These are phyloP conservation scores for Balearica regulorum DNA, from an alignment of 2,797 vertebrate species.

Conservation along the genomic window DNA sequence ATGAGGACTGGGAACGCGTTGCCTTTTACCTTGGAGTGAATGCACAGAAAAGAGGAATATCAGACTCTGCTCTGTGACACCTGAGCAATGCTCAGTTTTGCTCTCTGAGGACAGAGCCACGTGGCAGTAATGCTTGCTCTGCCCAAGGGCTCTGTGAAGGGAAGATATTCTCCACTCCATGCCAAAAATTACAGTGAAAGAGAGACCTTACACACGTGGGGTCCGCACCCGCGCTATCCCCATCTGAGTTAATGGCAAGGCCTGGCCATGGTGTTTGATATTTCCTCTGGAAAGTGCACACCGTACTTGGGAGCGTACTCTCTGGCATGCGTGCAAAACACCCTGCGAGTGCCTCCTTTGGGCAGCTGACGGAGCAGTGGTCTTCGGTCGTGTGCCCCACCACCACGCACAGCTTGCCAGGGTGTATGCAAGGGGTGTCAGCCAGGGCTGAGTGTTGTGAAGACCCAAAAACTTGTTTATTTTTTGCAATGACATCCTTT, in stretches of 20 bases:
- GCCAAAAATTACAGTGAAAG: background rate
- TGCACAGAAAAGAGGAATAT: background rate
- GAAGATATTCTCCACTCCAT: background rate
- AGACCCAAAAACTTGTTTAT: background rate
- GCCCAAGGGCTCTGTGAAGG: background rate
- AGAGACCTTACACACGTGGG: background rate
- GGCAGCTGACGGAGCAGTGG: background rate
- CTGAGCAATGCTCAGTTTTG: background rate
- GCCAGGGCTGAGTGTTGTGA: background rate
- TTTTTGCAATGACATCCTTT: background rate
- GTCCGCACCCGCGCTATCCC: rapidly evolving
- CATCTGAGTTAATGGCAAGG: background rate
- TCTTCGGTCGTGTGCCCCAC: background rate
- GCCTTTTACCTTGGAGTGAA: background rate
- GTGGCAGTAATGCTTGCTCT: background rate
- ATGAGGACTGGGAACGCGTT: background rate
- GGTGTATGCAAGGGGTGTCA: background rate
- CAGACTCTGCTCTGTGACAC: background rate
- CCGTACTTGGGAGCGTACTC: background rate
- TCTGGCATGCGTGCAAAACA: background rate
- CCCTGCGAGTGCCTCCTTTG: background rate
- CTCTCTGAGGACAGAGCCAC: background rate
- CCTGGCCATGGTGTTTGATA: background rate
- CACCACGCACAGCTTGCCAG: background rate
- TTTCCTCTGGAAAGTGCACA: background rate